Conservation (phyloP, 2,113 vertebrate species). For the Cyphomyrus discorhynchus region DNA sequence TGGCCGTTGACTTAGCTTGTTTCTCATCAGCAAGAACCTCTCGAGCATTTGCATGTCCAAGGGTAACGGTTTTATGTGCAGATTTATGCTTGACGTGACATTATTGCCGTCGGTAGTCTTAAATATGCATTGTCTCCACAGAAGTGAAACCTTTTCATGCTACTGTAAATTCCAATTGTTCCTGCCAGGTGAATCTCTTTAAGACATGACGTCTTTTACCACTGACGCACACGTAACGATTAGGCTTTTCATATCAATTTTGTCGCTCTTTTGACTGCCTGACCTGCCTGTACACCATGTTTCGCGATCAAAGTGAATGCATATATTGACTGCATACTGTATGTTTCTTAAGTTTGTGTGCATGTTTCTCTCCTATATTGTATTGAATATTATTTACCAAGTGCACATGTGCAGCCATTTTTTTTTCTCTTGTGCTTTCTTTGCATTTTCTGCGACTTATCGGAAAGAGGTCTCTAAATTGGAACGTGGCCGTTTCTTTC, state of each 20-base stretch:
- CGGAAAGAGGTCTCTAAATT: conserved; percentile 62
- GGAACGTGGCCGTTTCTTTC: conserved; percentile 82
- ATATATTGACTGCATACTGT: neutral
- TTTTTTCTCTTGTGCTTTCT: neutral
- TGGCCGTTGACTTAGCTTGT: neutral
- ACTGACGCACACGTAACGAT: neutral
- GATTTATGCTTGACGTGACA: neutral
- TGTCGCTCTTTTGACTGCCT: neutral
- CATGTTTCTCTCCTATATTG: neutral
- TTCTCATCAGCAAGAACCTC: neutral
- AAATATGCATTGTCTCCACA: neutral
- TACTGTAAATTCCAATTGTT: neutral
- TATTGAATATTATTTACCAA: neutral
- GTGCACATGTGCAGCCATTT: conserved; percentile 4
- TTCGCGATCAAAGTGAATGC: neutral
- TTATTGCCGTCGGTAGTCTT: neutral
- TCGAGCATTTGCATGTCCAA: neutral
- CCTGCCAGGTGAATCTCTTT: neutral
- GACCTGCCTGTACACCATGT: neutral
- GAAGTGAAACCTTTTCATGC: neutral
- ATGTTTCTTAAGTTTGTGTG: conserved; percentile 1
- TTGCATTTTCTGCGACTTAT: conserved; percentile 12
- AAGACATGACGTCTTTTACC: neutral
- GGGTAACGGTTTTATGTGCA: neutral
- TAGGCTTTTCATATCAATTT: neutral